A percentile compares a stretch with the other conserved stretches of the same genome.
phyloP scores from a whole-genome alignment of 2,888 invertebrate genomes.

The Troides oblongomaculatus region DNA sequence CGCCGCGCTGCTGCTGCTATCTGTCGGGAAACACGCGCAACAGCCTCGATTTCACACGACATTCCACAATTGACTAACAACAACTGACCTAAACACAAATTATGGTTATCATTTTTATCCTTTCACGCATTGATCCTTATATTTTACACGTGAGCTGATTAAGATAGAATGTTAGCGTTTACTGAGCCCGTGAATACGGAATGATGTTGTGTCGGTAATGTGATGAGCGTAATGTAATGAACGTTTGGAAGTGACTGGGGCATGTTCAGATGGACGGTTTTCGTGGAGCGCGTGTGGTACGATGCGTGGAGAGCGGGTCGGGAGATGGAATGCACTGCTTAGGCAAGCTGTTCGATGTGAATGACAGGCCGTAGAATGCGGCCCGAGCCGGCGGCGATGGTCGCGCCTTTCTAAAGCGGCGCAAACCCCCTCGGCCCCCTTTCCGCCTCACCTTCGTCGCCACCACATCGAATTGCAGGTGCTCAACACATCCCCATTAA shows the following conservation, averaged over 20 bases:
- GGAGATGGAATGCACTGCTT: slow-evolving; percentile 79
- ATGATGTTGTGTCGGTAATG: background rate
- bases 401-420: slow-evolving; percentile 81
- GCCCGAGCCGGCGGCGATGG: slow-evolving; percentile 78
- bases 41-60: slow-evolving; percentile 80
- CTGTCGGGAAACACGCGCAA: slow-evolving; percentile 80
- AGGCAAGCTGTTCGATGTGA: slow-evolving; percentile 80
- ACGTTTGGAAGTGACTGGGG: slow-evolving; percentile 53
- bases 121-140: slow-evolving; percentile 48
- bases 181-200: slow-evolving; percentile 66
- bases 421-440: slow-evolving; percentile 60
- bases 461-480: slow-evolving; percentile 69
- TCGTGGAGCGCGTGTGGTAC: slow-evolving; percentile 53
- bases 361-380: slow-evolving; percentile 81
- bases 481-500: slow-evolving; percentile 77
- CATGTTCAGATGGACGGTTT: slow-evolving; percentile 43
- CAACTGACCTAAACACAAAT: slow-evolving; percentile 79
- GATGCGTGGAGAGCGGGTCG: slow-evolving; percentile 64
- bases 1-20: slow-evolving; percentile 79
- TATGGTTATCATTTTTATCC: slow-evolving; percentile 77
- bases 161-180: slow-evolving; percentile 64
- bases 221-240: background rate
- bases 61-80: slow-evolving; percentile 81
- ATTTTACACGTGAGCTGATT: slow-evolving; percentile 34
- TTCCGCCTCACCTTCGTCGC: slow-evolving; percentile 55